These are phyloP conservation scores for Trialeurodes vaporariorum DNA, from an alignment of 1,140 invertebrate genomes.

Conservation along the genomic window DNA sequence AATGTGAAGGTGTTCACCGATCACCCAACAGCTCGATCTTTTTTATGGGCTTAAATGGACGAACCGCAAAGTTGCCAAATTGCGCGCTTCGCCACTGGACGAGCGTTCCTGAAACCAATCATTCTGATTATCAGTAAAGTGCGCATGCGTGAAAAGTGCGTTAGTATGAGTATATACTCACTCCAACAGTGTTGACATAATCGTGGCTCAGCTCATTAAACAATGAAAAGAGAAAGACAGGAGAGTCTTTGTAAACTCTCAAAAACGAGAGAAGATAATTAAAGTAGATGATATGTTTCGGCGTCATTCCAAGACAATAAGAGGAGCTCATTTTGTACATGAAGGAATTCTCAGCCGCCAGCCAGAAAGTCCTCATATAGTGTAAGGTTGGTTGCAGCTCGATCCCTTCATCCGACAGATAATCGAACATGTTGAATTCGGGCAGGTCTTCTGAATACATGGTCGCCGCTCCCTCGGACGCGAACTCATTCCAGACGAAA, in stretches of 20 bases:
- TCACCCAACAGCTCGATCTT: too few relatives aligned
- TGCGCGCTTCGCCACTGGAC: too few relatives aligned
- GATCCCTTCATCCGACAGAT: slow-evolving; percentile 33
- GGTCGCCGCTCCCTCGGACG: slow-evolving; percentile 32
- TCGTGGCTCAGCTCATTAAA: slow-evolving; percentile 42
- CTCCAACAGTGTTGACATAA: slow-evolving; percentile 36
- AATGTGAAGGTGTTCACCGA: too few relatives aligned
- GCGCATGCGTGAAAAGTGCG: too few relatives aligned
- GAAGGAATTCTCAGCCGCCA: slow-evolving; percentile 25
- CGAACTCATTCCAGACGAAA: slow-evolving; percentile 33
- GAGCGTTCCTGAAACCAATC: too few relatives aligned
- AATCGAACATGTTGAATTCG: slow-evolving; percentile 35
- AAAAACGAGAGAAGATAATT: slow-evolving; percentile 42
- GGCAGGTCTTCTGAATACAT: slow-evolving; percentile 36
- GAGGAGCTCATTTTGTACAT: slow-evolving; percentile 21
- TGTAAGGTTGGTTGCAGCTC: slow-evolving; percentile 35
- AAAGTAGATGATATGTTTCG: slow-evolving; percentile 40
- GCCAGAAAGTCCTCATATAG: slow-evolving; percentile 36
- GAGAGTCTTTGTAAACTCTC: slow-evolving; percentile 21
- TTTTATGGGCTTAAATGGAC: too few relatives aligned
- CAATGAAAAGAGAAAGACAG: slow-evolving; percentile 34
- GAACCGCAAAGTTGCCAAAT: too few relatives aligned
- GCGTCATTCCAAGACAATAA: slow-evolving; percentile 38
- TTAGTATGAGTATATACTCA: slow-evolving; percentile 19
- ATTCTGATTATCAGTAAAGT: too few relatives aligned